Percentiles rank a stretch among this genome's conserved stretches.
phyloP scores from a whole-genome alignment of 2,797 vertebrate genomes.

The Sibirionetta formosa region DNA sequence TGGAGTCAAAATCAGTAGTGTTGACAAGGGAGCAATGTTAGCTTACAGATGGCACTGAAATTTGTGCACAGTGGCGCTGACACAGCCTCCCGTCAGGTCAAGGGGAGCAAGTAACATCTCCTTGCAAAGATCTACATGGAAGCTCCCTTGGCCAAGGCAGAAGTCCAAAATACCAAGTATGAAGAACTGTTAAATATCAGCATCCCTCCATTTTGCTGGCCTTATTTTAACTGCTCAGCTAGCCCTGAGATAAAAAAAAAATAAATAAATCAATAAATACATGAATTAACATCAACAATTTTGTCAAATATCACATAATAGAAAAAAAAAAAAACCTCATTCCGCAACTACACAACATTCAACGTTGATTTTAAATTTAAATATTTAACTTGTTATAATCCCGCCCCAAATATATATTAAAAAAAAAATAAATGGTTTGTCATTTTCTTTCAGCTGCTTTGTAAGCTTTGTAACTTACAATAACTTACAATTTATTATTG shows the following conservation, averaged over 20 bases:
- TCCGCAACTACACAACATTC: neutral
- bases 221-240: neutral
- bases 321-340: neutral
- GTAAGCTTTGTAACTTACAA: neutral
- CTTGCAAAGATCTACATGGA: neutral
- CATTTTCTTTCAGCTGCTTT: neutral
- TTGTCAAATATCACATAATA: neutral
- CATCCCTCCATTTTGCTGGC: neutral
- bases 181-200: neutral
- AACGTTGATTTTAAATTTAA: neutral
- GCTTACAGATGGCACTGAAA: rapidly evolving
- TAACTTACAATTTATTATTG: neutral
- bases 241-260: neutral
- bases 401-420: neutral
- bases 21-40: neutral
- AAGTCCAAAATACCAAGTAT: neutral
- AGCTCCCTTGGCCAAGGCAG: rapidly evolving
- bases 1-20: neutral
- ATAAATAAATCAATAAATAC: neutral
- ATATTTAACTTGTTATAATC: neutral
- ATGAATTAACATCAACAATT: neutral
- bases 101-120: neutral
- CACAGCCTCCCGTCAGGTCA: neutral
- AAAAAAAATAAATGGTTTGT: neutral
- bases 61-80: neutral